phyloP scores from a whole-genome alignment of 2,888 invertebrate species.

The Idaea dimidiata region DNA sequence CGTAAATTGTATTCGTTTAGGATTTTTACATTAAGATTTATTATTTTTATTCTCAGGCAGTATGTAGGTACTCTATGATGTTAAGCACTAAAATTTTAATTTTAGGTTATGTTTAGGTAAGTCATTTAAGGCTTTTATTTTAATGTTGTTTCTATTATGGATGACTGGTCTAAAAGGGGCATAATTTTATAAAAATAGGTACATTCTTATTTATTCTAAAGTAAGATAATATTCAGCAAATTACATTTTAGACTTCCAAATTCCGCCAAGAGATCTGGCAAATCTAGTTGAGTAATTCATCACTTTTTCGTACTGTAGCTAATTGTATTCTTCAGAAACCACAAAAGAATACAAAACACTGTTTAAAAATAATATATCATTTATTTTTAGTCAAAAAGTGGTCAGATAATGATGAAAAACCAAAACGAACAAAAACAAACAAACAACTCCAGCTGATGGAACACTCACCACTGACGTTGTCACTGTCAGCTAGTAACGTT shows the following conservation, averaged over 20 bases:
- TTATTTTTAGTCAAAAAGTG: not conserved
- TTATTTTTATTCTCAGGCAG: no score
- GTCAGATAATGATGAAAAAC: not conserved
- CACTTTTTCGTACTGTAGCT: not conserved
- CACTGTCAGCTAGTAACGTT: no score
- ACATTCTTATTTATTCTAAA: slow-evolving; percentile 13
- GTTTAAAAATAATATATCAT: not conserved
- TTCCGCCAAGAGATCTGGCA: slow-evolving; percentile 44
- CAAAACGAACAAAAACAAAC: no score
- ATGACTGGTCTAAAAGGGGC: not conserved
- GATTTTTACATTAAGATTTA: no score
- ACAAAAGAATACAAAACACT: not conserved
- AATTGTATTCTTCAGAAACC: not conserved
- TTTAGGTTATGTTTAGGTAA: slow-evolving; percentile 7
- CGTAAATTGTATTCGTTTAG: no score
- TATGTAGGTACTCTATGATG: no score
- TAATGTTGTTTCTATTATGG: not conserved
- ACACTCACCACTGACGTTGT: no score
- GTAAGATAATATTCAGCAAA: slow-evolving; percentile 22
- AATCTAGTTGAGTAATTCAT: slow-evolving; percentile 38
- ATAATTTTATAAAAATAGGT: not conserved
- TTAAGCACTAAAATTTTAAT: slow-evolving; percentile 9
- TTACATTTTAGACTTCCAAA: slow-evolving; percentile 70
- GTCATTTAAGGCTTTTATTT: no score
- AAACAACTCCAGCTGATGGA: no score